These are phyloP conservation scores for Brachionus koreanus DNA, from an alignment of 1,140 invertebrate species.

Conservation along the genomic window DNA sequence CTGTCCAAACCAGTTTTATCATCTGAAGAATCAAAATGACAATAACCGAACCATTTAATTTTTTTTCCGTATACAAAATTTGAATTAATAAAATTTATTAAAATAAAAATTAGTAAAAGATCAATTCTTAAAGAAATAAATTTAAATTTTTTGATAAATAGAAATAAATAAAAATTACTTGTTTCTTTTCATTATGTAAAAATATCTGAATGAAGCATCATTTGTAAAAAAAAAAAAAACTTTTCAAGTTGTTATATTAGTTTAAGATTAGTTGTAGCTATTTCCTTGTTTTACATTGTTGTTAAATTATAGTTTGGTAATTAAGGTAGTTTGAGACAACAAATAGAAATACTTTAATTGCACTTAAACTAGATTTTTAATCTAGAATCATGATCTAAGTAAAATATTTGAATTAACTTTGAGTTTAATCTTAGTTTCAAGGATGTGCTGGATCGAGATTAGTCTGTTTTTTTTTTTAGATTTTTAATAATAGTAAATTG, in stretches of 20 bases:
- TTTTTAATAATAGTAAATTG: neutral
- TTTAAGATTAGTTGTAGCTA: neutral
- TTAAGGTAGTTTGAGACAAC: neutral
- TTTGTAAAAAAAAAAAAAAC: neutral
- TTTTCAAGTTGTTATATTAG: neutral
- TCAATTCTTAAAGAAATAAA: neutral
- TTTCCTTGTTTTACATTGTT: conserved; percentile 31
- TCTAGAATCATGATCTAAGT: conserved; percentile 21
- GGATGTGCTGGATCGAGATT: neutral
- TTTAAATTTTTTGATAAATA: neutral
- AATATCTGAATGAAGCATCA: neutral
- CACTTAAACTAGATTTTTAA: conserved; percentile 29
- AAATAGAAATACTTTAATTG: neutral
- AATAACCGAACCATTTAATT: conserved; percentile 29
- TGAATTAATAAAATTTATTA: neutral
- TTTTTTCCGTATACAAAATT: neutral
- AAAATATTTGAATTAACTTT: conserved; percentile 18
- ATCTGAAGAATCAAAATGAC: conserved; percentile 6
- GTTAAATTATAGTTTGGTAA: conserved; percentile 16
- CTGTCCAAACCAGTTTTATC: neutral
- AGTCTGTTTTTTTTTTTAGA: neutral
- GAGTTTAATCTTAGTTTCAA: neutral
- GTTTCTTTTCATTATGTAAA: conserved; percentile 3
- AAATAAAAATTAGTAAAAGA: neutral
- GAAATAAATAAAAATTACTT: neutral